Conservation (phyloP, 1,140 invertebrate genomes). For the Aphidius ervi region DNA sequence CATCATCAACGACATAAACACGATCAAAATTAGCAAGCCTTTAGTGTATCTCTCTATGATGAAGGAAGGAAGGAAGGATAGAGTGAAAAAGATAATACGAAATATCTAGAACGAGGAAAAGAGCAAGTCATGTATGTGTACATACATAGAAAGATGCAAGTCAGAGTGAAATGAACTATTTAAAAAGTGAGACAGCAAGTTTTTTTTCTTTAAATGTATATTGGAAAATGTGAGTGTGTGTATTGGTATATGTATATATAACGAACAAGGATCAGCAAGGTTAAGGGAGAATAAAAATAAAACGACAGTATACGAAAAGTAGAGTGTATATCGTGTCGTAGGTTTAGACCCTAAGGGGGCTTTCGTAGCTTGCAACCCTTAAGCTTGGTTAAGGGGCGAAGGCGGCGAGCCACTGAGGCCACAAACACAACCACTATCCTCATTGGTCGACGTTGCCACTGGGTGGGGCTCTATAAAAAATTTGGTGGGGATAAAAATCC, state of each 20-base stretch:
- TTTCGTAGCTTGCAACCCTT: conserved; percentile 28
- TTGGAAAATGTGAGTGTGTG: not conserved
- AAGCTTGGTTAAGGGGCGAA: conserved; percentile 46
- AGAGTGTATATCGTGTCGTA: conserved; percentile 24
- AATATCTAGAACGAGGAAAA: no score
- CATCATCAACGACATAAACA: no score
- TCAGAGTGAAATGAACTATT: no score
- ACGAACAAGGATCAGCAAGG: not conserved
- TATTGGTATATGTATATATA: not conserved
- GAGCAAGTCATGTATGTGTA: no score
- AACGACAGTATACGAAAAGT: conserved; percentile 15
- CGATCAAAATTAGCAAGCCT: no score
- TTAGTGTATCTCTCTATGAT: no score
- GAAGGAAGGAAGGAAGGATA: no score
- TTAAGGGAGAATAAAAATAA: conserved; percentile 1
- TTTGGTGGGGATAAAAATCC: conserved; percentile 50
- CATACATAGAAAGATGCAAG: no score
- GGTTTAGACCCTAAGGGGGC: conserved; percentile 18
- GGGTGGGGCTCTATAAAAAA: conserved; percentile 51
- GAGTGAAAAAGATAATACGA: no score
- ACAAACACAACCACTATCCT: conserved; percentile 53
- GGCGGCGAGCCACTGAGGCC: conserved; percentile 53
- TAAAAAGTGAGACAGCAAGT: no score
- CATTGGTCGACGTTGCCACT: conserved; percentile 49
- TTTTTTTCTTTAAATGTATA: not conserved